Evolutionary conservation across 2,113 vertebrate species (phyloP), one percentile per base, ranked within the genome.

Genomic region (Corydoras sp.): DNA sequence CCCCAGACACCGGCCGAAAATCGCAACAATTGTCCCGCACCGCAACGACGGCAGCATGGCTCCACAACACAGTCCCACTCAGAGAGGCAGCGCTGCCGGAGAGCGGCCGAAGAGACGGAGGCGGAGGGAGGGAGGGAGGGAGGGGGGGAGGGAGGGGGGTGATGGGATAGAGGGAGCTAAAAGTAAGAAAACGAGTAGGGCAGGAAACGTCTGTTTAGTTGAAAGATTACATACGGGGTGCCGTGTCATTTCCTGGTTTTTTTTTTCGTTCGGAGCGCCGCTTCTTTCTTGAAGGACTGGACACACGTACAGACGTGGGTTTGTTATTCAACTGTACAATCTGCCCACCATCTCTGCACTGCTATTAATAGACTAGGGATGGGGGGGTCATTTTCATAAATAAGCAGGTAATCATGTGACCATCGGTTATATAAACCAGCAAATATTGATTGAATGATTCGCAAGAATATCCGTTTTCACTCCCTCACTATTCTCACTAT

Each of bases 151-250:
- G 43, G 29, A 30, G 35, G 11, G 6, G 43, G 29, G 18, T 9
- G 50, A 35, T 24, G 60, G 58, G 56, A 74, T 65, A 31, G 48
- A 78, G 55, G 50, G 56, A 68, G 65, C 18, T 55, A 72, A 58
- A 65, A 76, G 71, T 59, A 9, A 53, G 76, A 78, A 76, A 77
- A 86, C 68, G 83, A 86, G 87, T 85, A 79, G 82, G 88, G 80
- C 89, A 91, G 88, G 89, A 91, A 89, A 86, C 63, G 14, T 82
- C 79, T 86, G 85, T 89, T 91, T 91, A 83, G 79, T 76, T 82
- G 80, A 75, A 87, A 84, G 80, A 86, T 84, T 83, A 84, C 81
- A 83, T 81, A 60, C 76, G 78, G 18, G 76, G 76, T 79, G 69
- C 63, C 5, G 43, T 81, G 83, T 84, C 83, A 88, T 86, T 90